Base-by-base conservation (phyloP, 2,113 vertebrate species). In the Tupaia chinensis region DNA sequence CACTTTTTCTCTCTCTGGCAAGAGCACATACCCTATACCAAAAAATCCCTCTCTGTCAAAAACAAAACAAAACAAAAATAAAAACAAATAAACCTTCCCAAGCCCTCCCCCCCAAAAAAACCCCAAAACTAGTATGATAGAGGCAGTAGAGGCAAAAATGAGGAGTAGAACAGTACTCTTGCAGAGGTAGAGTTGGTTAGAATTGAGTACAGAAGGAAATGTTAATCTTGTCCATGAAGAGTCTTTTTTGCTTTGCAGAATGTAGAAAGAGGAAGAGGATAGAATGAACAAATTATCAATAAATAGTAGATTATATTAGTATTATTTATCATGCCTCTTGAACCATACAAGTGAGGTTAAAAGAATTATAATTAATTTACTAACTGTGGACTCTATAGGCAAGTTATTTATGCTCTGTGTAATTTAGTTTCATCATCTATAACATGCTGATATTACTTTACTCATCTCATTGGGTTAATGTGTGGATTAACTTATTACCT, bases 401-500 rank as follows among this genome's bases (percentile, higher is more conserved):
- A 72, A 76, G 56, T 16, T 58, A 56, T 65, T 72, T 85, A 70
- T n/a, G 13, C 22, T 77, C 27, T 83, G 2, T 86, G 8, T 53
- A 74, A 77, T 76, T 85, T 68, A 91, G 6, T 65, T 93, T 65
- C 17, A 58, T 69, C 27, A 70, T 44, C 15, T 80, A 56, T n/a
- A 69, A 70, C 17, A 61, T 19, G 8, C 7, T 69, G 13, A 19
- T 20, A 79, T 68, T 79, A 79, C 53, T 86, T 23, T 81, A 92
- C 14, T 25, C 16, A 54, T 63, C 44, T 94, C 34, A 65, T 23
- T 79, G 44, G 27, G 23, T 80, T 76, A 82, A 76, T 44, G 14
- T 95, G 63, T 66, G 9, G n/a, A 91, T 61, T 70, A 86, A 77
- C 66, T 74, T 87, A 91, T 76, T 54, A 77, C 12, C n/a, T 65